These are phyloP conservation scores for Cosmia pyralina DNA, from an alignment of 2,888 invertebrate genomes.

Conservation along the genomic window DNA sequence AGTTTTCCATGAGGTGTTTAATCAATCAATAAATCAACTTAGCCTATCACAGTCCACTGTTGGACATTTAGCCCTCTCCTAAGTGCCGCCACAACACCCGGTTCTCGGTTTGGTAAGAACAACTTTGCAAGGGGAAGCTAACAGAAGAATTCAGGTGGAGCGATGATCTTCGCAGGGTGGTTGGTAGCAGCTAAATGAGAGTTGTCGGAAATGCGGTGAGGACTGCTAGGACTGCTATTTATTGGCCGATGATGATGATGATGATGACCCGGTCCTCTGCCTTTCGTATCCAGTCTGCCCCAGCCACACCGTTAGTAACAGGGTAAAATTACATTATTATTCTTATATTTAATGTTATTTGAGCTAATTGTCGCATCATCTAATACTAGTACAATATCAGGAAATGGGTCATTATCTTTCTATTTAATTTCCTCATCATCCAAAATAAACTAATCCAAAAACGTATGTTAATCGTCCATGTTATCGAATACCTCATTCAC, in stretches of 20 bases:
- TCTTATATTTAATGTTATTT: not conserved
- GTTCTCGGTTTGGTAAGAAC: too few species aligned
- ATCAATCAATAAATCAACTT: not conserved
- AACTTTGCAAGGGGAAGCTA: too few species aligned
- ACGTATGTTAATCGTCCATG: not conserved
- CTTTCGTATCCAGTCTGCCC: not conserved
- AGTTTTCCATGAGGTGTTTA: not conserved
- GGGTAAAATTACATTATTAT: not conserved
- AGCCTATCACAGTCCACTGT: not conserved
- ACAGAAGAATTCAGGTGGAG: too few species aligned
- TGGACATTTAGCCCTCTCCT: not conserved
- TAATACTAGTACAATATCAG: not conserved
- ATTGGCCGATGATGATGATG: too few species aligned
- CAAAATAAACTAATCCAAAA: conserved; percentile 1
- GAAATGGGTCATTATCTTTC: not conserved
- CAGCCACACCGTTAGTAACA: not conserved
- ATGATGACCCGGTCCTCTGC: too few species aligned
- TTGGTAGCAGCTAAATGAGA: too few species aligned
- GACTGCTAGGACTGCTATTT: too few species aligned
- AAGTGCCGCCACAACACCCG: too few species aligned
- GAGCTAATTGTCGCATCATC: not conserved
- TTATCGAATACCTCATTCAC: conserved; percentile 43
- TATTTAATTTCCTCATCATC: not conserved
- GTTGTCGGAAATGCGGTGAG: too few species aligned
- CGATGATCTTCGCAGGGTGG: too few species aligned